Evolutionary conservation across 2,113 vertebrate genomes (phyloP), one percentile per base, ranked within the genome.

Genomic region (Pyxicephalus adspersus): DNA sequence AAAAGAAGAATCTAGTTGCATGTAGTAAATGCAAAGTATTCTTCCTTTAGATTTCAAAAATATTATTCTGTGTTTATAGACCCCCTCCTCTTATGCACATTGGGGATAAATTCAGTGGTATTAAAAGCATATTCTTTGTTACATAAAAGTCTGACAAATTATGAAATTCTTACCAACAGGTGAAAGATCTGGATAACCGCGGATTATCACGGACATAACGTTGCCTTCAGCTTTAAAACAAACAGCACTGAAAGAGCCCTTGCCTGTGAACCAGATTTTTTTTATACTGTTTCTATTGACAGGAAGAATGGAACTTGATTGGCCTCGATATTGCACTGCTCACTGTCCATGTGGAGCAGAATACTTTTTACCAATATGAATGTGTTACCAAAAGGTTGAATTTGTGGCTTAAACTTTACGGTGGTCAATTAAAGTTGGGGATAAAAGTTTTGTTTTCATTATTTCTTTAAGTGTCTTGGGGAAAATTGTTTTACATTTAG

Each of bases 151-250:
- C 38, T 45, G 38, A 45, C 38, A 11, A 45, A 45, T 45, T 45
- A 0, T 45, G 38, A 45, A 11, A 45, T 45, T 22, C 83, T 83
- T 0, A 63, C 11, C 54, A 86, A 25, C 74, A 99, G 97, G 97
- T 98, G 85, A 98, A 98, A 91, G 97, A 99, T 86, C 87, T 99
- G 88, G 97, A 99, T 87, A 99, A 99, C 86, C 95, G 97, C 0
- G 97, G 97, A 65, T 91, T 98, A 77, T 99, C 97, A 0, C 93
- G 97, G 87, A 98, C 97, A 91, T 99, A 97, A 94, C 85, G 72
- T 55, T 67, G 84, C 22, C 2, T 60, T 84, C 9, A 26, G 50
- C 83, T 68, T 0, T 2, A 22, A 81, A 17, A 5, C 66, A 68
- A 87, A 90, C 90, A 85, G 90, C 95, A 95, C 95, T 95, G 95